phyloP scores from a whole-genome alignment of 2,888 invertebrate species.

The Sinelater perroti region DNA sequence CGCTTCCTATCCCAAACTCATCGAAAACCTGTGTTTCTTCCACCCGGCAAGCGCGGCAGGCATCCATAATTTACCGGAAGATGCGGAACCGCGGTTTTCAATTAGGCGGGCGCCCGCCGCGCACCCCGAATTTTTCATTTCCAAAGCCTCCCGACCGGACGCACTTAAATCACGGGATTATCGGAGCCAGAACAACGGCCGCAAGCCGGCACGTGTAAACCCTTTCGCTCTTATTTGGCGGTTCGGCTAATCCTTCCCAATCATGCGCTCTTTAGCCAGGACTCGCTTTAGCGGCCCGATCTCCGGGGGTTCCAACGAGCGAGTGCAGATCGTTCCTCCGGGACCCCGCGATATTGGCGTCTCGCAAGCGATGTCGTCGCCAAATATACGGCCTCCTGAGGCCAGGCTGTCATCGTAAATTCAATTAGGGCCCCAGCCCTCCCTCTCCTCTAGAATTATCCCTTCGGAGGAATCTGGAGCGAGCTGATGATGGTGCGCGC shows the following conservation, averaged over 20 bases:
- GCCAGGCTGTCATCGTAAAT: constrained; percentile 60
- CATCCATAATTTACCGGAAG: constrained; percentile 4
- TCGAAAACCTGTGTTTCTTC: constrained; percentile 3
- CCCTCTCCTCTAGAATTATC: constrained; percentile 21
- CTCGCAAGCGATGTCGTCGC: constrained; percentile 59
- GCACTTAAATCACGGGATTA: too few relatives aligned
- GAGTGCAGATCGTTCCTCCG: constrained; percentile 57
- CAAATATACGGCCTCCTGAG: constrained; percentile 60
- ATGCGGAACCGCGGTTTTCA: constrained; percentile 3
- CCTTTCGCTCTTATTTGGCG: constrained; percentile 6
- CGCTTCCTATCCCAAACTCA: too few relatives aligned
- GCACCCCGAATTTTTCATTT: neutral
- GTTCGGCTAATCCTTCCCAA: constrained; percentile 15
- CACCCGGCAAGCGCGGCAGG: neutral
- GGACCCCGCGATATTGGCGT: constrained; percentile 59
- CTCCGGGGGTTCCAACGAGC: constrained; percentile 44
- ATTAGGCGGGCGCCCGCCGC: constrained; percentile 1
- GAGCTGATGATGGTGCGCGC: constrained; percentile 17
- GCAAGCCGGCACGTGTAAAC: too few relatives aligned
- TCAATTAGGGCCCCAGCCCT: constrained; percentile 51
- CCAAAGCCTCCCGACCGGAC: too few relatives aligned
- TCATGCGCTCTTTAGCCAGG: constrained; percentile 28
- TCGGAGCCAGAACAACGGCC: too few relatives aligned
- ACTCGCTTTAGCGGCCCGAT: constrained; percentile 19
- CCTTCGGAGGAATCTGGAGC: constrained; percentile 28